phyloP scores from a whole-genome alignment of 2,888 invertebrate genomes.

The Crematogaster levior region DNA sequence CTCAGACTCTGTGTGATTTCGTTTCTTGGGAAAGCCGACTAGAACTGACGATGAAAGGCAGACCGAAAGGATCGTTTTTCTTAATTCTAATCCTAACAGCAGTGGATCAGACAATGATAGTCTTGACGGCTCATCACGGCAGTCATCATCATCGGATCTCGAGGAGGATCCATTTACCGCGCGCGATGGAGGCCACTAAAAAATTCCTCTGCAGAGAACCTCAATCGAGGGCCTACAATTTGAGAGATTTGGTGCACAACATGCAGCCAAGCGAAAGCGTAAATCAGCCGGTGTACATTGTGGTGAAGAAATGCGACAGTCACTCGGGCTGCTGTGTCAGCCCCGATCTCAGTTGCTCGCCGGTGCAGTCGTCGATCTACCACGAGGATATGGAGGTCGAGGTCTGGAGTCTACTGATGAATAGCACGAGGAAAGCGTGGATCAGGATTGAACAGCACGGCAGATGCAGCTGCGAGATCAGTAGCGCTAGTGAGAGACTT shows the following conservation, averaged over 20 bases:
- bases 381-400: conserved; percentile 76
- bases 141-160: not conserved
- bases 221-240: conserved; percentile 76
- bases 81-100: conserved; percentile 58
- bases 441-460: conserved; percentile 79
- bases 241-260: conserved; percentile 71
- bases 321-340: conserved; percentile 81
- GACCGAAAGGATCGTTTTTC: conserved; percentile 32
- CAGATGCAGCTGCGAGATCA: conserved; percentile 75
- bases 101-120: conserved; percentile 41
- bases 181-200: conserved; percentile 54
- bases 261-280: conserved; percentile 63
- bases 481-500: not conserved
- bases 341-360: conserved; percentile 72
- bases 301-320: conserved; percentile 79
- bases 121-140: conserved; percentile 27
- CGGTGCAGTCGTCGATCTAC: conserved; percentile 64
- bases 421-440: conserved; percentile 65
- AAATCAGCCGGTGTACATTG: conserved; percentile 73
- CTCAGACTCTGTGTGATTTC: not conserved
- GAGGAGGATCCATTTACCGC: conserved; percentile 61
- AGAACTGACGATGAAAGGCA: conserved; percentile 60
- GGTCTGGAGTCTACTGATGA: conserved; percentile 66
- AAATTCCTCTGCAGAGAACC: conserved; percentile 74
- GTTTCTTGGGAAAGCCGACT: not conserved